A percentile compares a stretch with the other conserved stretches of the same genome.
Evolutionary conservation across 1,140 invertebrate genomes (phyloP).

Genomic region (Drosophila sturtevanti): DNA sequence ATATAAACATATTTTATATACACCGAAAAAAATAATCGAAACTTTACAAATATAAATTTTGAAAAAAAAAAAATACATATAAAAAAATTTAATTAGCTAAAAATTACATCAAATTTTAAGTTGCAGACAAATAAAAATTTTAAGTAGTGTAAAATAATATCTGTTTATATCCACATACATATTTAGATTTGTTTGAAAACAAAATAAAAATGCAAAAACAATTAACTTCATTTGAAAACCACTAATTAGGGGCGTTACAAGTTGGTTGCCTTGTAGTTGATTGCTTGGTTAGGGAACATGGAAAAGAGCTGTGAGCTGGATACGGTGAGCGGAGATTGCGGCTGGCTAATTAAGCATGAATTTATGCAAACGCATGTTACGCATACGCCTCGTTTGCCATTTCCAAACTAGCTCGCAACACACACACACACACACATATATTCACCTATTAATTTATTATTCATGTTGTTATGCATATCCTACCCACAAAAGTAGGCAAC

Average conservation of each 20-base stretch:
- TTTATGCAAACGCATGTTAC: slow-evolving; percentile 79
- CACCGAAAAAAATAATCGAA: background rate
- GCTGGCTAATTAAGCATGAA: slow-evolving; percentile 74
- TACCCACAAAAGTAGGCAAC: slow-evolving; percentile 54
- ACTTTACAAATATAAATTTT: background rate
- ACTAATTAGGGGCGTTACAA: slow-evolving; percentile 63
- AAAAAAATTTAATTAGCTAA: no score
- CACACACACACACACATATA: slow-evolving; percentile 6
- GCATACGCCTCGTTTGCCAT: slow-evolving; percentile 67
- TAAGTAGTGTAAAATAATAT: no score
- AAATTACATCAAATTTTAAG: no score
- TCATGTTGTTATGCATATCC: slow-evolving; percentile 59
- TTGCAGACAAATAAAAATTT: no score
- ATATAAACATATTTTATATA: background rate
- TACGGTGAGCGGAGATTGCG: slow-evolving; percentile 6
- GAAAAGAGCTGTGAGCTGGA: background rate
- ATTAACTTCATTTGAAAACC: slow-evolving; percentile 46
- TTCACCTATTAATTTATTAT: slow-evolving; percentile 46
- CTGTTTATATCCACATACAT: no score
- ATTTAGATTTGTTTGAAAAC: background rate
- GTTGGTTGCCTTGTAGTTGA: slow-evolving; percentile 25
- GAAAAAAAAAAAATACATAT: no score
- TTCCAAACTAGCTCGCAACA: slow-evolving; percentile 37
- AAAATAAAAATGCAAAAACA: slow-evolving; percentile 47
- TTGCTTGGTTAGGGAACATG: background rate